Percentiles rank a stretch among this genome's conserved stretches.
phyloP scores from a whole-genome alignment of 2,888 invertebrate genomes.

The Dendrolimus pini region DNA sequence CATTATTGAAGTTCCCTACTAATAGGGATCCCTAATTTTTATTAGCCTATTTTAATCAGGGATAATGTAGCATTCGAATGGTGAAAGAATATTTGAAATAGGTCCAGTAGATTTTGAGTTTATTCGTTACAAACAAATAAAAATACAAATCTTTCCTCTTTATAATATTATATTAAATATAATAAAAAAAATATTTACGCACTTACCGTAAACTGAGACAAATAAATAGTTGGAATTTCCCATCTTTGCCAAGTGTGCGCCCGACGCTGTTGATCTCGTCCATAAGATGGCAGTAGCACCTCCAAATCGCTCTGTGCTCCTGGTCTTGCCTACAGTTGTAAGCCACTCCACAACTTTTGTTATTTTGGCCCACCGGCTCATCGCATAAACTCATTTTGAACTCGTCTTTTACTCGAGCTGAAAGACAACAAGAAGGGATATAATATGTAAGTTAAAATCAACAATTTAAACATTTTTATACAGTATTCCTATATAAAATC shows the following conservation, averaged over 20 bases:
- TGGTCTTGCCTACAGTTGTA: conserved; percentile 67
- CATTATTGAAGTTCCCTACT: too few species aligned
- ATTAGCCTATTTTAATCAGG: too few species aligned
- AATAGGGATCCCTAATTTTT: too few species aligned
- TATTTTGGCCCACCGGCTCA: conserved; percentile 56
- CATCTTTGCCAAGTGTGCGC: conserved; percentile 94
- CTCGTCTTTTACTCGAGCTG: conserved; percentile 88
- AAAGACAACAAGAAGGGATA: background rate
- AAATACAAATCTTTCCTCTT: too few species aligned
- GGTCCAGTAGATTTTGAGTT: too few species aligned
- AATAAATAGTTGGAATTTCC: conserved; percentile 97
- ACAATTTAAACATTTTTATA: too few species aligned
- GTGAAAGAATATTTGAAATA: too few species aligned
- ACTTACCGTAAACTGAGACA: conserved; percentile 92
- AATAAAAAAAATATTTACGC: background rate
- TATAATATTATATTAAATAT: too few species aligned
- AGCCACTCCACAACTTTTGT: conserved; percentile 51
- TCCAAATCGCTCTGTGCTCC: conserved; percentile 84
- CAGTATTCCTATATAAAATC: too few species aligned
- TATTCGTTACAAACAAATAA: too few species aligned
- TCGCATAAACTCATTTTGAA: conserved; percentile 85
- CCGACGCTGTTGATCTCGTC: conserved; percentile 92
- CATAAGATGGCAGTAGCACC: conserved; percentile 92
- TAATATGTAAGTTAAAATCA: background rate
- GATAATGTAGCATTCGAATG: too few species aligned